Conservation (phyloP, 2,888 invertebrate species). For the Lamellibrachia columna region DNA sequence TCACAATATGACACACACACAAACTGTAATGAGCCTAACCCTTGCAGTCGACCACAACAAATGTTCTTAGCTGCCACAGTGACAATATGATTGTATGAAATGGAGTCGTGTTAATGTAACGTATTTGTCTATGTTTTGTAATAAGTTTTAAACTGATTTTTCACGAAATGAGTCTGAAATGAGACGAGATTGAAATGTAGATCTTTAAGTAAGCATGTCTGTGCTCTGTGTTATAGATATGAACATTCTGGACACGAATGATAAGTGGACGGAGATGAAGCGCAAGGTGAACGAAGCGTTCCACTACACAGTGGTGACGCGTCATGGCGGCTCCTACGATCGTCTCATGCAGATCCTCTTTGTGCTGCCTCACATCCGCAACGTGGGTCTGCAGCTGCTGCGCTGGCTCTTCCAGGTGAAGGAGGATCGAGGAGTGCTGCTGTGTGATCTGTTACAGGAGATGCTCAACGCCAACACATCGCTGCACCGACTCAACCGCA, state of each 20-base stretch:
- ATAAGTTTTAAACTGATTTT: background rate
- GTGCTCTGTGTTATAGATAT: background rate
- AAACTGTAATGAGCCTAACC: background rate
- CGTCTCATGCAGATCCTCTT: slow-evolving; percentile 19
- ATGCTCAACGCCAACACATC: slow-evolving; percentile 20
- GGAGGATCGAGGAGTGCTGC: slow-evolving; percentile 21
- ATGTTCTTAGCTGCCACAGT: background rate
- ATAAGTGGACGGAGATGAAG: slow-evolving; percentile 13
- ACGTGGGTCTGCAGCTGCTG: background rate
- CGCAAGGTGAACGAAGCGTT: slow-evolving; percentile 21
- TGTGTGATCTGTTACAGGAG: slow-evolving; percentile 25
- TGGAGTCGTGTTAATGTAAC: background rate
- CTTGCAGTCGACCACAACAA: background rate
- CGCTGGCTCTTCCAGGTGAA: slow-evolving; percentile 24
- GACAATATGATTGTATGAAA: background rate
- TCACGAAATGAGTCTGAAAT: no score
- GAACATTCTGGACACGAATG: slow-evolving; percentile 2
- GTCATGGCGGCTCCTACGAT: slow-evolving; percentile 6
- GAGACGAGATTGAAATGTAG: no score
- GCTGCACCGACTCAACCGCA: slow-evolving; percentile 3
- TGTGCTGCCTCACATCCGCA: slow-evolving; percentile 21
- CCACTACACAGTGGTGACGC: slow-evolving; percentile 23
- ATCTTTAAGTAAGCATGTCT: no score
- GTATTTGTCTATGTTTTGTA: background rate
- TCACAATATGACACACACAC: background rate